Evolutionary conservation across 2,888 invertebrate species (phyloP).

Genomic region (Cyclophora albipunctata): DNA sequence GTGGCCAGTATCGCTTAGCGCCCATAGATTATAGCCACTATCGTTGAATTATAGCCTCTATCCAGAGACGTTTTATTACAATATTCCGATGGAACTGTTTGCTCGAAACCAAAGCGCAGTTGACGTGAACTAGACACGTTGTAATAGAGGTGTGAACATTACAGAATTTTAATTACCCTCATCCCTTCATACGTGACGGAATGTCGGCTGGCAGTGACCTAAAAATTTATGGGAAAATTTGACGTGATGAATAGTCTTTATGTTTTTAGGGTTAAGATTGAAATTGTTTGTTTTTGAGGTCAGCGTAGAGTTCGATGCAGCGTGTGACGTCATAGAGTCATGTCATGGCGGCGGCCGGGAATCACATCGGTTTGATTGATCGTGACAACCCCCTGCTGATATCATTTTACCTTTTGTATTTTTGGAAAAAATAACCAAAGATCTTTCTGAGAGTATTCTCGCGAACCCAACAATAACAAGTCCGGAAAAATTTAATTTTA

Average conservation of each 20-base stretch:
- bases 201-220: slow-evolving; percentile 56
- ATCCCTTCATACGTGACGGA: slow-evolving; percentile 57
- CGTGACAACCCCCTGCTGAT: slow-evolving; percentile 27
- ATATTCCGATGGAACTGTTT: not conserved
- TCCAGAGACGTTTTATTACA: slow-evolving; percentile 24
- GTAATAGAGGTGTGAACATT: slow-evolving; percentile 48
- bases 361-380: slow-evolving; percentile 34
- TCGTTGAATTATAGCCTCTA: slow-evolving; percentile 44
- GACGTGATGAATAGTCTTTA: slow-evolving; percentile 23
- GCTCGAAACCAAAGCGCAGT: not conserved
- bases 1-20: slow-evolving; percentile 62
- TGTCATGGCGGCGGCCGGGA: slow-evolving; percentile 22
- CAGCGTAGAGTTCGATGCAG: slow-evolving; percentile 40
- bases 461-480: too few relatives aligned
- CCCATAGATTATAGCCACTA: slow-evolving; percentile 50
- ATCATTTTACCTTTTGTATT: too few relatives aligned
- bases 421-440: too few relatives aligned
- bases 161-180: slow-evolving; percentile 63
- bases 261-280: slow-evolving; percentile 22
- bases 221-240: slow-evolving; percentile 62
- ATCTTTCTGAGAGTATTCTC: too few relatives aligned
- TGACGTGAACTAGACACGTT: slow-evolving; percentile 14
- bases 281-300: slow-evolving; percentile 24
- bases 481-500: too few relatives aligned
- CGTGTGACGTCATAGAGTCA: slow-evolving; percentile 41